Conservation (phyloP, 1,140 invertebrate genomes). For the Oscheius sp. region DNA sequence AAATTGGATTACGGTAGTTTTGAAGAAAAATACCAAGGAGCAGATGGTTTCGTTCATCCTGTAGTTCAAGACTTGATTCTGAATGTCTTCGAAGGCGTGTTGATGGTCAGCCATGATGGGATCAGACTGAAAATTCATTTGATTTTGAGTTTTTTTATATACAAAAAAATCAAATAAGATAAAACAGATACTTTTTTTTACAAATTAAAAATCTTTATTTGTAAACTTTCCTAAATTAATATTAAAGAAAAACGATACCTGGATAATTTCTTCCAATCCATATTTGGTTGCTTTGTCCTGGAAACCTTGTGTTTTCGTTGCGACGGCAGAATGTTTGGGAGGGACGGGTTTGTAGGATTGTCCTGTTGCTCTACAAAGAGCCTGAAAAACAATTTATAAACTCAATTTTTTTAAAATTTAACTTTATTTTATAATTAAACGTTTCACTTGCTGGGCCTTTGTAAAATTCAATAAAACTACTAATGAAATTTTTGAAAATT, state of each 20-base stretch:
- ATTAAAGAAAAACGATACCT: neutral
- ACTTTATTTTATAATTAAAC: too few relatives aligned
- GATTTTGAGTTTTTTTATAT: neutral
- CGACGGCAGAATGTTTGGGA: slow-evolving; percentile 67
- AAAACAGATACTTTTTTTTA: neutral
- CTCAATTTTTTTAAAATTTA: too few relatives aligned
- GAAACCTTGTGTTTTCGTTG: slow-evolving; percentile 58
- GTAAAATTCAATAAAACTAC: too few relatives aligned
- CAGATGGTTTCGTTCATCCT: slow-evolving; percentile 93
- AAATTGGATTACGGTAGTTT: slow-evolving; percentile 1
- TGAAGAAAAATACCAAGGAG: slow-evolving; percentile 73
- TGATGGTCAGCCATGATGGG: slow-evolving; percentile 94
- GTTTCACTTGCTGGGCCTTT: too few relatives aligned
- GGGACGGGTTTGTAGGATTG: slow-evolving; percentile 97
- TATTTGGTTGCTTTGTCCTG: slow-evolving; percentile 91
- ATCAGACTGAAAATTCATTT: slow-evolving; percentile 73
- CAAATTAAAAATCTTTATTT: neutral
- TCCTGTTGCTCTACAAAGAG: slow-evolving; percentile 94
- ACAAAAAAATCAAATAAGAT: neutral
- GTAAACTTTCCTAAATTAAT: neutral
- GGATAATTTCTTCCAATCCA: slow-evolving; percentile 91
- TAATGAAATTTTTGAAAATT: too few relatives aligned
- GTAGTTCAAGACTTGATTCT: slow-evolving; percentile 88
- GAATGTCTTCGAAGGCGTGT: slow-evolving; percentile 82
- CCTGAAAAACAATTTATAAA: slow-evolving; percentile 71